These are phyloP conservation scores for Meandrusa payeni DNA, from an alignment of 2,888 invertebrate genomes.

Conservation along the genomic window DNA sequence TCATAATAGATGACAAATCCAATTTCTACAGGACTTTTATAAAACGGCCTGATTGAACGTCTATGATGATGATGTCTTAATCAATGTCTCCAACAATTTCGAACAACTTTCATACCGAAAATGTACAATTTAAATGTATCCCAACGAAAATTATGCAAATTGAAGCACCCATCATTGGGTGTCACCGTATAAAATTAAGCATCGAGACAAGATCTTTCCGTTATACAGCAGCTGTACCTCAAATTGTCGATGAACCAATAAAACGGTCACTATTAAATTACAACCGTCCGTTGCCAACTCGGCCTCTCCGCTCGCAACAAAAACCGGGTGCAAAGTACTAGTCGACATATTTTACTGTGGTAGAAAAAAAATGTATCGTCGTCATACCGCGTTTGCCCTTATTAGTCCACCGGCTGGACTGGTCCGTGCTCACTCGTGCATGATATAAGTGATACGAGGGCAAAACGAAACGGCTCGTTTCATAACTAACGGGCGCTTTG, in stretches of 20 bases:
- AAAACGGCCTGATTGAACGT: too few species aligned
- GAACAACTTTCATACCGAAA: too few species aligned
- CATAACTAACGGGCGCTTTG: constrained; percentile 1
- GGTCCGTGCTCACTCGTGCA: constrained; percentile 45
- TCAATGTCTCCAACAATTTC: too few species aligned
- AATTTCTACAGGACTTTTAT: too few species aligned
- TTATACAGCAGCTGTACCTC: constrained; percentile 12
- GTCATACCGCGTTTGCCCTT: constrained; percentile 64
- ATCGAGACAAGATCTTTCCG: constrained; percentile 3
- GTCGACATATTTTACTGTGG: constrained; percentile 42
- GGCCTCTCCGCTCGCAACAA: constrained; percentile 28
- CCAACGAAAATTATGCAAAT: too few species aligned
- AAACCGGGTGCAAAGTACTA: constrained; percentile 59
- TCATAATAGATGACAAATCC: too few species aligned
- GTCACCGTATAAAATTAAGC: too few species aligned
- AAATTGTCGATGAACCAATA: constrained; percentile 8
- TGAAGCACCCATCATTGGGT: too few species aligned
- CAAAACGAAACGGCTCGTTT: constrained; percentile 24
- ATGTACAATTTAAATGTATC: too few species aligned
- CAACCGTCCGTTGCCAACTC: constrained; percentile 30
- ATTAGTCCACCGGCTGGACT: constrained; percentile 50
- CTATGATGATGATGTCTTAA: too few species aligned
- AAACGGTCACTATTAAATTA: constrained; percentile 19
- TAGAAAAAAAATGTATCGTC: constrained; percentile 56
- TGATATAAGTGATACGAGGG: constrained; percentile 36